Percentiles rank a stretch among this genome's conserved stretches.
Conservation (phyloP, 1,140 invertebrate species). For the Pogonus chalceus region DNA sequence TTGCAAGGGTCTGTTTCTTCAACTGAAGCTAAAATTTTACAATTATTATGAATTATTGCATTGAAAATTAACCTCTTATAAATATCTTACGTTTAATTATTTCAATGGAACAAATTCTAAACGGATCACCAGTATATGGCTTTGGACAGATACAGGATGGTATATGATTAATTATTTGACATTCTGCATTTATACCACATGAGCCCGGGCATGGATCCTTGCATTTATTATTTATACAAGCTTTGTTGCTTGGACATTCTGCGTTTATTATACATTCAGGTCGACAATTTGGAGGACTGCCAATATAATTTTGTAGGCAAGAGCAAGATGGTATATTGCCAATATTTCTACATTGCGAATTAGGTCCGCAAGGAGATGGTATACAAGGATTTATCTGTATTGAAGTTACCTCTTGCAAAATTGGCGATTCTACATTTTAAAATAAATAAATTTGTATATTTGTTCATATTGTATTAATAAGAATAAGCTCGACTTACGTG, state of each 20-base stretch:
- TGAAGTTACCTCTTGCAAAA: constrained; percentile 17
- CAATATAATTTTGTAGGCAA: constrained; percentile 49
- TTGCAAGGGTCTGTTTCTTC: constrained; percentile 37
- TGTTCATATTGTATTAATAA: not conserved
- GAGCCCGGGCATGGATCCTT: constrained; percentile 63
- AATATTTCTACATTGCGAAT: constrained; percentile 52
- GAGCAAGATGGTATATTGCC: constrained; percentile 48
- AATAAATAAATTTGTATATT: not conserved
- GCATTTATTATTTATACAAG: constrained; percentile 54
- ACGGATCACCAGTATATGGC: constrained; percentile 62
- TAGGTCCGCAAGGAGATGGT: constrained; percentile 66
- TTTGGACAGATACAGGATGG: constrained; percentile 58
- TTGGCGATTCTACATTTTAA: not conserved
- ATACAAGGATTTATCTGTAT: constrained; percentile 49
- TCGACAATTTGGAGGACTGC: constrained; percentile 54
- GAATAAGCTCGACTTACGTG: constrained; percentile 38
- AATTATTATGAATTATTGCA: constrained; percentile 29
- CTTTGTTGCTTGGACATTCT: constrained; percentile 48
- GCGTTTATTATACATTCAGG: constrained; percentile 55
- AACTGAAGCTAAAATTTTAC: constrained; percentile 38
- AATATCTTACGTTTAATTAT: constrained; percentile 22
- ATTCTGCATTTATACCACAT: constrained; percentile 61
- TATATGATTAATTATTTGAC: constrained; percentile 62
- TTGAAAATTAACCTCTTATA: constrained; percentile 28
- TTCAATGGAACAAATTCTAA: constrained; percentile 38